Evolutionary conservation across 1,140 invertebrate genomes (phyloP), one percentile per base, ranked within the genome.

Genomic region (Drosophila grimshawi): DNA sequence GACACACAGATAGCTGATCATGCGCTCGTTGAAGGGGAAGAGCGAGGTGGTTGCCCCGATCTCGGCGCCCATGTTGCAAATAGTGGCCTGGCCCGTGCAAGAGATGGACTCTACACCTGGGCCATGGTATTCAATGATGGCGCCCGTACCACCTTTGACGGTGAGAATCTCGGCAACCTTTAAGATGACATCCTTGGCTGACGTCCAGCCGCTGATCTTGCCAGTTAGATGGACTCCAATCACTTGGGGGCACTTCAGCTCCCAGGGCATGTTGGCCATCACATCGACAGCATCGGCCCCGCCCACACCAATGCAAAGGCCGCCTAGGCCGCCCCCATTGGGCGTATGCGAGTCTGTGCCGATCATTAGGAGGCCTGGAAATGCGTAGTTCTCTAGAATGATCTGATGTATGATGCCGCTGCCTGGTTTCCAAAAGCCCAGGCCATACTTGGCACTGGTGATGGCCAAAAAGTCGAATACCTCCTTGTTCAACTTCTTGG

Each of bases 391-490:
- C 93, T 99, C 99, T 52, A 99, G 93, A 77, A 99, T 97, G 91
- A 99, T 99, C 94, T 99, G 98, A 95, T 99, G 99, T 92, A 99
- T 99, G 85, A 99, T 99, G 63, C 99, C 99, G 83, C 98, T 99
- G 39, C 99, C 99, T 4, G 99, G 99, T 93, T 99, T 99, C 99
- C 99, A 99, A 93, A 99, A 99, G 10, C 99, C 99, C 41, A 99
- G 97, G 6, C 98, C 98, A 93, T 99, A 99, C 92, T 99, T 99
- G 49, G 98, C 97, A 64, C 97, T 97, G 32, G 98, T 97, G 0
- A 97, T 96, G 59, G 96, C 95, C 60, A 99, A 93, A 92, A 99
- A 99, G 63, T 97, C 96, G 93, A 99, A 99, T 0, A 99, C 99
- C 94, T 99, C 99, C 93, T 97, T 96, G 92, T 99, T 99, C 3